Evolutionary conservation across 2,888 invertebrate species (phyloP).

Genomic region (Acanthosepion pharaonis): DNA sequence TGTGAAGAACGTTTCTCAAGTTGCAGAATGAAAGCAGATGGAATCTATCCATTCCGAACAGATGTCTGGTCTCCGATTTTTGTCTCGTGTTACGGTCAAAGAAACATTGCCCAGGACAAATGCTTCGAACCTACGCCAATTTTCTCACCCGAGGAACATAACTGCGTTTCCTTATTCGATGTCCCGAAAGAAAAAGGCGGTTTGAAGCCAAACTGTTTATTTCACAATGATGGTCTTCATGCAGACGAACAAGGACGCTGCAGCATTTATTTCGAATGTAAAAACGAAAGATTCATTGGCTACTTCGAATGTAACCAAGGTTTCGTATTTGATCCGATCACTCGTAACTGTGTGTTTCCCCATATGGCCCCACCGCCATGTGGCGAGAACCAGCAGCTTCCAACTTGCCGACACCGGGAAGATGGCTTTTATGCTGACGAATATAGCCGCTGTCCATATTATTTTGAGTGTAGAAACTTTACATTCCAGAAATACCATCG

Average conservation of each 20-base stretch:
- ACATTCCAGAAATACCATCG: conserved; percentile 53
- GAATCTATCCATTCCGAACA: conserved; percentile 59
- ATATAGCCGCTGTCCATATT: conserved; percentile 57
- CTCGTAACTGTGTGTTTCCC: conserved; percentile 52
- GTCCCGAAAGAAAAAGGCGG: conserved; percentile 57
- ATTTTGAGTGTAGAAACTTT: conserved; percentile 55
- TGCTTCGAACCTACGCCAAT: conserved; percentile 58
- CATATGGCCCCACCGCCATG: conserved; percentile 54
- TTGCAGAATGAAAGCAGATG: conserved; percentile 60
- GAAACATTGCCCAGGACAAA: conserved; percentile 57
- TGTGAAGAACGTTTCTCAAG: conserved; percentile 58
- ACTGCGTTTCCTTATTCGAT: conserved; percentile 57
- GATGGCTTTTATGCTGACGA: conserved; percentile 58
- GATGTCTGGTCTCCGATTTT: conserved; percentile 57
- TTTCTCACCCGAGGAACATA: conserved; percentile 55
- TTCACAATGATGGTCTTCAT: conserved; percentile 55
- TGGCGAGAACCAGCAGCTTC: conserved; percentile 53
- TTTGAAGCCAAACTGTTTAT: conserved; percentile 57
- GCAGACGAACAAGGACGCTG: conserved; percentile 59
- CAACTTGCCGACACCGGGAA: conserved; percentile 52
- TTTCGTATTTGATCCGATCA: conserved; percentile 56
- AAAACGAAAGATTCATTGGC: conserved; percentile 52
- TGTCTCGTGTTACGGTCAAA: conserved; percentile 58
- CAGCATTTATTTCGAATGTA: conserved; percentile 58
- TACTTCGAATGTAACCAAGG: conserved; percentile 57